Evolutionary conservation across 2,797 vertebrate species (phyloP), one percentile per base, ranked within the genome.

Genomic region (Vipera ursinii): DNA sequence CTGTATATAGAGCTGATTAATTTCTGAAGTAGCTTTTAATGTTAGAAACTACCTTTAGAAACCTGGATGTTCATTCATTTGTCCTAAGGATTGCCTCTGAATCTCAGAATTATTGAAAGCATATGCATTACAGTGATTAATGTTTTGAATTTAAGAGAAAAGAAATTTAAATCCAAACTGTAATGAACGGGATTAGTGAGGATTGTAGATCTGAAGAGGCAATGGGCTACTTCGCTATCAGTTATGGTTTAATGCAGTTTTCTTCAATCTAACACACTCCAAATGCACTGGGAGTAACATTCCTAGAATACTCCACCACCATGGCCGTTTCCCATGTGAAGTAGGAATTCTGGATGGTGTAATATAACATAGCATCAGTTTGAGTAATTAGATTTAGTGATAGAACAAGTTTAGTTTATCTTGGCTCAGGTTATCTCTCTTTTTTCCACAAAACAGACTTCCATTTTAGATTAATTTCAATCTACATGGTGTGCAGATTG

Each of bases 181-280:
- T 94, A 96, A 93, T 86, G 60, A 90, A 95, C 94, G 69, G 88
- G 20, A 93, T 92, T 86, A 90, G 82, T 63, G 94, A 95, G 89
- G 55, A 63, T 24, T 59, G 28, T 59, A 13, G 15, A 20, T 53
- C 22, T 92, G 48, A 61, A n/a, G 65, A 51, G 38, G 48, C 26
- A 28, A 9, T 22, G 9, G 7, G 78, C 6, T 65, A 51, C 51
- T 87, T 91, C 2, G 32, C 38, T 44, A 44, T 44, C 17, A 78
- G 9, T 78, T 78, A 78, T 44, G 7, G 73, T 22, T 44, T 78
- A 78, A 78, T 78, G 32, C 15, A 22, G 20, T 82, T 22, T 82
- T 82, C 73, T 82, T 82, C 73, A 48, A 48, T 22, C 73, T 24
- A 48, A 24, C 24, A 48, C 20, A 48, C 20, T 82, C 38, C 20